Evolutionary conservation across 2,797 vertebrate species (phyloP).

Genomic region (Enteromius fasciolatus): DNA sequence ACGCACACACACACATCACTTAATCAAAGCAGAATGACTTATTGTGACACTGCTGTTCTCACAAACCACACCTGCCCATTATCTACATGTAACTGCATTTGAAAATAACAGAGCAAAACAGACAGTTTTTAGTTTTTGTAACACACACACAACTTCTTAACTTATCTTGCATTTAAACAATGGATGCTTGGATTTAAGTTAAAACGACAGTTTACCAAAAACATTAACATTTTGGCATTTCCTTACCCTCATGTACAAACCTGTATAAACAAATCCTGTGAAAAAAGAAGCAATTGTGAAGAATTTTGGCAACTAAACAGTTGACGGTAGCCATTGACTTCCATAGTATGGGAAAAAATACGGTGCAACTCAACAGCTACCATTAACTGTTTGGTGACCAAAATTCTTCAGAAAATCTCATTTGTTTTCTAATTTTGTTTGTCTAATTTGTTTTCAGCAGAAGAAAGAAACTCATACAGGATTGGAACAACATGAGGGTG

Average conservation of each 20-base stretch:
- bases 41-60: constrained; percentile 13
- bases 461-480: neutral
- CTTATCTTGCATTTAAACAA: neutral
- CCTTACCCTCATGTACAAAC: neutral
- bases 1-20: neutral
- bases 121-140: neutral
- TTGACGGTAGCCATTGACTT: neutral
- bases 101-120: constrained; percentile 13
- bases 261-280: neutral
- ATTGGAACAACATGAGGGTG: neutral
- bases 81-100: neutral
- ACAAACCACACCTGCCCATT: constrained; percentile 25
- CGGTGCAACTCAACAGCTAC: neutral
- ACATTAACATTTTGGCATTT: neutral
- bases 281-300: neutral
- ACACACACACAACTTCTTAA: neutral
- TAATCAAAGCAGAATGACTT: constrained; percentile 36
- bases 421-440: too few species aligned
- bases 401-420: neutral
- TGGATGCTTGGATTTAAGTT: neutral
- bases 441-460: neutral
- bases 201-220: neutral
- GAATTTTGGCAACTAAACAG: neutral
- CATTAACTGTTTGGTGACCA: neutral
- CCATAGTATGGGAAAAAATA: neutral